Evolutionary conservation across 2,888 invertebrate genomes (phyloP).

Genomic region (Trilocha varians): DNA sequence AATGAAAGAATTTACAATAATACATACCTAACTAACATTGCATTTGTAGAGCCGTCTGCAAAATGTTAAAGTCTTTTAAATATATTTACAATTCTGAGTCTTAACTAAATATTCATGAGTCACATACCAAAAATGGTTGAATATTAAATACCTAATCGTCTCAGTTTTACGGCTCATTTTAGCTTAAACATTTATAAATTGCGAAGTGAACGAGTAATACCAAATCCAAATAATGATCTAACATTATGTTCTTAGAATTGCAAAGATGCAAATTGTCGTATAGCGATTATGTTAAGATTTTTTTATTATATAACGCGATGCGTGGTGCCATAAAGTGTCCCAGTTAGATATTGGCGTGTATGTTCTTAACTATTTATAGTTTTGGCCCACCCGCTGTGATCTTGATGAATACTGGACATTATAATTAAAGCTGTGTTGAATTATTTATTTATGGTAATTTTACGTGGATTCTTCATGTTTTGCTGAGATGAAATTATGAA

Average conservation of each 20-base stretch:
- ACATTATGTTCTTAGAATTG: not conserved
- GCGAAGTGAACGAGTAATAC: not conserved
- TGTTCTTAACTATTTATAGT: conserved; percentile 5
- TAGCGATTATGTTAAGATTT: not conserved
- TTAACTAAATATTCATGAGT: too few species aligned
- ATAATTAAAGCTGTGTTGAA: not conserved
- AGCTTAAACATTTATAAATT: not conserved
- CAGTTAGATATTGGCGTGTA: conserved; percentile 10
- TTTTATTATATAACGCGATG: not conserved
- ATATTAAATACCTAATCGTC: not conserved
- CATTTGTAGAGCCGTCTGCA: too few species aligned
- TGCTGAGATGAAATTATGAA: too few species aligned
- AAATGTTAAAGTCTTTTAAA: too few species aligned
- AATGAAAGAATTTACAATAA: too few species aligned
- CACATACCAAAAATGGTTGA: too few species aligned
- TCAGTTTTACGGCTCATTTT: not conserved
- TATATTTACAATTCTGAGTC: too few species aligned
- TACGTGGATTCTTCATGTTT: too few species aligned
- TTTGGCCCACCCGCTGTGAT: not conserved
- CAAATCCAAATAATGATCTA: not conserved
- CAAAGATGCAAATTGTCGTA: not conserved
- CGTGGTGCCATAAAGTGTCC: not conserved
- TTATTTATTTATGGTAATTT: not conserved
- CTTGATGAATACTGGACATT: not conserved
- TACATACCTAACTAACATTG: too few species aligned